These are phyloP conservation scores for Stomorhina lunata DNA, from an alignment of 2,888 invertebrate genomes.

Conservation along the genomic window DNA sequence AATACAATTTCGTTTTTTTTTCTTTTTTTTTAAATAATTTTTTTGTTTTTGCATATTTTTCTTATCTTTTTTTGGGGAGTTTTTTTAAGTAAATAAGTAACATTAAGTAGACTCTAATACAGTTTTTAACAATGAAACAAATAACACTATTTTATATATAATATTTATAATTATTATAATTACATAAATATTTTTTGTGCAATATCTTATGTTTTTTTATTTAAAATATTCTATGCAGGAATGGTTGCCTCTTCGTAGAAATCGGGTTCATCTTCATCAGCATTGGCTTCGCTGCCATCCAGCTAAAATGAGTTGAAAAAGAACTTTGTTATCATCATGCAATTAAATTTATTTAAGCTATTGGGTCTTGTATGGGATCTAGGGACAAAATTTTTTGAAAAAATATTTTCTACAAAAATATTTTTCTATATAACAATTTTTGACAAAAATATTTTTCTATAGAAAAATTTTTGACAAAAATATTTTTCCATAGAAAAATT, in stretches of 20 bases:
- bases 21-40: not conserved
- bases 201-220: constrained; percentile 23
- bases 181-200: constrained; percentile 45
- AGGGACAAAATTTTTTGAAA: too few relatives aligned
- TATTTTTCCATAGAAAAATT: too few relatives aligned
- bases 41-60: not conserved
- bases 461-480: too few relatives aligned
- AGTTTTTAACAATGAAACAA: constrained; percentile 52
- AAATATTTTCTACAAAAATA: too few relatives aligned
- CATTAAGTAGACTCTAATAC: constrained; percentile 48
- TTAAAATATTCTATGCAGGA: constrained; percentile 83
- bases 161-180: constrained; percentile 17
- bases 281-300: constrained; percentile 91
- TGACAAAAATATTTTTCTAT: too few relatives aligned
- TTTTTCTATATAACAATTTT: too few relatives aligned
- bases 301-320: constrained; percentile 84
- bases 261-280: constrained; percentile 94
- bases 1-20: constrained; percentile 9
- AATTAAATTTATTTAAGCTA: too few relatives aligned
- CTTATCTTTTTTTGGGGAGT: not conserved
- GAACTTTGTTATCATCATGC: too few relatives aligned
- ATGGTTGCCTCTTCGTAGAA: constrained; percentile 95
- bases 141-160: constrained; percentile 27
- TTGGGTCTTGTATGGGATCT: too few relatives aligned
- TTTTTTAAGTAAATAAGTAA: too few relatives aligned